These are phyloP conservation scores for Nomada ferruginata DNA, from an alignment of 2,888 invertebrate genomes.

Conservation along the genomic window DNA sequence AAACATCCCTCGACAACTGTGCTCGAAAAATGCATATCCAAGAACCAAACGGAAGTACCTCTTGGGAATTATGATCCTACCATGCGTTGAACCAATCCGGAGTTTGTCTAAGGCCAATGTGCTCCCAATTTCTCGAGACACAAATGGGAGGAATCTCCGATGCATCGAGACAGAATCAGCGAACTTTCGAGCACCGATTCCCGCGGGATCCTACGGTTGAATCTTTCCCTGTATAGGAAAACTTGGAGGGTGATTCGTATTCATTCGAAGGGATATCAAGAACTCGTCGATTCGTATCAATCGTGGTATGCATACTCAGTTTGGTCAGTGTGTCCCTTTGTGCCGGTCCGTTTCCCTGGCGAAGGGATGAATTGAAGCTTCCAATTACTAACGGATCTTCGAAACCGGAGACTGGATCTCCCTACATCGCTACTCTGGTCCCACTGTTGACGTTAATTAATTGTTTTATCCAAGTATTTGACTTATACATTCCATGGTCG, in stretches of 20 bases:
- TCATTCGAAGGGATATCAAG: constrained; percentile 26
- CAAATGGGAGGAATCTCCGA: constrained; percentile 21
- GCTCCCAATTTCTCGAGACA: constrained; percentile 24
- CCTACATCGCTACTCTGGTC: too few species aligned
- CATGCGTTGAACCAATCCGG: background rate
- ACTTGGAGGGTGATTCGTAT: constrained; percentile 41
- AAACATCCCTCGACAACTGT: too few species aligned
- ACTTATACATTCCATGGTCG: background rate
- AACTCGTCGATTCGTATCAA: constrained; percentile 45
- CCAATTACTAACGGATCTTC: constrained; percentile 7
- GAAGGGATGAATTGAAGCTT: background rate
- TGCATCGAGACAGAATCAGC: constrained; percentile 20
- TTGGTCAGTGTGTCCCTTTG: constrained; percentile 7
- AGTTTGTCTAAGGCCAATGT: background rate
- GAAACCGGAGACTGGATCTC: background rate
- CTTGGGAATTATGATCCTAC: background rate
- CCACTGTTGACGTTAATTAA: constrained; percentile 2
- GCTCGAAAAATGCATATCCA: too few species aligned
- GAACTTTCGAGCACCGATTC: constrained; percentile 49
- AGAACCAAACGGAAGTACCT: too few species aligned
- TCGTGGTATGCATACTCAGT: constrained; percentile 37
- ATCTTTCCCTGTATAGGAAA: background rate
- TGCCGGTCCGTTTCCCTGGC: constrained; percentile 6
- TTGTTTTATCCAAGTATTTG: background rate
- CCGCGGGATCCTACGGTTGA: background rate